Base-by-base conservation (phyloP, 2,113 vertebrate genomes). In the Odontophorus gujanensis region DNA sequence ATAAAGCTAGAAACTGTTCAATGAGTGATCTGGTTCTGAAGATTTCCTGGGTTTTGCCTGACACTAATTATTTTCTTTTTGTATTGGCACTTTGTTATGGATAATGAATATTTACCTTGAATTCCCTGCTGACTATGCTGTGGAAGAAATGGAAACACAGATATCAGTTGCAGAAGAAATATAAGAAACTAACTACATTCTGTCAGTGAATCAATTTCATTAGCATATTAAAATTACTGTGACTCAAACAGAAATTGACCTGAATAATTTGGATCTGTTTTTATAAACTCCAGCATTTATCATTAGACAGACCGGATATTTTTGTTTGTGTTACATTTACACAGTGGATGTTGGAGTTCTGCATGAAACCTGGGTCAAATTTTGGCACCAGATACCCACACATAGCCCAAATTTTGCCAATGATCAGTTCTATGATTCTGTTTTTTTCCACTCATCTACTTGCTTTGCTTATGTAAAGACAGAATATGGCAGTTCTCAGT, bases 51-150 rank as follows among this genome's bases (percentile, higher is more conserved):
- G 36, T 84, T 94, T 90, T 89, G 74, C 36, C 65, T 69, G 11
- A 77, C 91, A 55, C 24, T 91, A 93, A 87, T 91, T 92, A 87
- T 92, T 94, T 94, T 91, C 63, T 63, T 42, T 85, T 94, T 93
- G 24, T 82, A 47, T 91, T 91, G 92, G 89, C 87, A 87, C 38
- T 85, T 91, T 74, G 25, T 25, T 87, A 32, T 58, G 20, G 8
- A 28, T 92, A 69, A 75, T 79, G 65, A 55, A 18, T 90, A 42
- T 77, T 94, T 93, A 89, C 59, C 45, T 89, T 82, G 59, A 95
- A 93, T 74, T 92, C 78, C 71, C 67, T 63, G 5, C 36, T 82
- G 71, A 32, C 47, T 87, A 18, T 5, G 6, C 63, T 19, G 3
- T 58, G 45, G 28, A 89, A 92, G 18, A 9, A 89, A 61, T 20